Evolutionary conservation across 2,797 vertebrate species (phyloP).

Genomic region (Scleropages formosus): DNA sequence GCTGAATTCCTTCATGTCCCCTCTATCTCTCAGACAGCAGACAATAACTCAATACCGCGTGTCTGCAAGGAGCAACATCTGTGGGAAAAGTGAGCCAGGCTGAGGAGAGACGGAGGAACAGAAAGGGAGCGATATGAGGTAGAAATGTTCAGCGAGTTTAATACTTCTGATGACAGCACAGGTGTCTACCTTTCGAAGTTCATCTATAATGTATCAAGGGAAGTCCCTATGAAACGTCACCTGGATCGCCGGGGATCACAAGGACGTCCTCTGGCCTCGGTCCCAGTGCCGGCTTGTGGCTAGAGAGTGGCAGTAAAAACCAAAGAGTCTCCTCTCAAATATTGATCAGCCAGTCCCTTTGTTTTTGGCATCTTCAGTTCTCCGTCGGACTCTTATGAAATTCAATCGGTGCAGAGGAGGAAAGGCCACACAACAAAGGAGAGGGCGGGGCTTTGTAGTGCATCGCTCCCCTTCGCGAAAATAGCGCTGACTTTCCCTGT

Average conservation of each 20-base stretch:
- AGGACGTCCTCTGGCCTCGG: not conserved
- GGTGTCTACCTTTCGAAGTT: slow-evolving; percentile 32
- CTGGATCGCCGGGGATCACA: not conserved
- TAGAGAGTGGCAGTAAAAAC: not conserved
- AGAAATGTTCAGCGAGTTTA: slow-evolving; percentile 33
- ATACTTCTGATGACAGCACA: slow-evolving; percentile 29
- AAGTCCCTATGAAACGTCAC: slow-evolving; percentile 10
- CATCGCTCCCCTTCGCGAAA: not conserved
- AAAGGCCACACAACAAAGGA: slow-evolving; percentile 51
- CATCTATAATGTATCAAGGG: slow-evolving; percentile 46
- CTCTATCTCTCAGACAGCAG: slow-evolving; percentile 39
- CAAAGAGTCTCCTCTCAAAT: slow-evolving; percentile 38
- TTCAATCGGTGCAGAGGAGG: slow-evolving; percentile 30
- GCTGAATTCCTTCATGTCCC: slow-evolving; percentile 33
- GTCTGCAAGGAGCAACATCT: slow-evolving; percentile 33
- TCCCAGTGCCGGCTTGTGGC: not conserved
- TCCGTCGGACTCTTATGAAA: too few species aligned
- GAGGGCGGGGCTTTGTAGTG: not conserved
- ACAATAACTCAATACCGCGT: slow-evolving; percentile 40
- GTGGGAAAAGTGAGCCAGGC: slow-evolving; percentile 34
- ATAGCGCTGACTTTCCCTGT: too few species aligned
- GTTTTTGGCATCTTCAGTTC: slow-evolving; percentile 24
- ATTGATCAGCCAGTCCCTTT: slow-evolving; percentile 40
- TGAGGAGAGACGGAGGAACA: slow-evolving; percentile 1
- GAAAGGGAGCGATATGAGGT: not conserved